Percentiles rank a stretch among this genome's conserved stretches.
Conservation (phyloP, 2,113 vertebrate species). For the Apeltes quadracus region DNA sequence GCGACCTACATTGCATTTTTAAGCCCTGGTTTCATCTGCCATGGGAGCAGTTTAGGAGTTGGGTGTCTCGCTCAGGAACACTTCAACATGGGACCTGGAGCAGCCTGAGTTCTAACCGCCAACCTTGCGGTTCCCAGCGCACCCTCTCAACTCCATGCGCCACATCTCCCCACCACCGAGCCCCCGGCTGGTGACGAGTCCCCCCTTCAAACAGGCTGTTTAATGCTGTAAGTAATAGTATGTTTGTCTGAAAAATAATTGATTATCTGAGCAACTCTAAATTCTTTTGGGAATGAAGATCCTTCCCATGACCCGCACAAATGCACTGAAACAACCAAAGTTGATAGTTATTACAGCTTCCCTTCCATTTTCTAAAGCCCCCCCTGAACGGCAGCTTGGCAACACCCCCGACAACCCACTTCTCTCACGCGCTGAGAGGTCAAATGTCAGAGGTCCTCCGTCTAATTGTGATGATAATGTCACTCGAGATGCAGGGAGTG, state of each 20-base stretch:
- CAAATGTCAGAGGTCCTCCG: conserved; percentile 81
- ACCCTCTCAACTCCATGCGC: too few species aligned
- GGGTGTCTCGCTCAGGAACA: too few species aligned
- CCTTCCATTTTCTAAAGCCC: conserved; percentile 49
- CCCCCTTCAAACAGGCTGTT: conserved; percentile 77
- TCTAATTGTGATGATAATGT: conserved; percentile 88
- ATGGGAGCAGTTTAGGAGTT: too few species aligned
- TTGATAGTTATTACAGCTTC: conserved; percentile 58
- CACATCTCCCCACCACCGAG: too few species aligned
- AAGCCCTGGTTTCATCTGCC: too few species aligned
- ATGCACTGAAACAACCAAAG: neutral
- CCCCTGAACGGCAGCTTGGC: conserved; percentile 58
- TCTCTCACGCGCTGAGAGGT: conserved; percentile 75
- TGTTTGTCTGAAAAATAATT: conserved; percentile 9
- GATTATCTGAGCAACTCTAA: conserved; percentile 10
- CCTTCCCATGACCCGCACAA: neutral
- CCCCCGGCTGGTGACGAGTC: conserved; percentile 61
- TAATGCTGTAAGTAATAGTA: conserved; percentile 66
- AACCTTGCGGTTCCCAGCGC: too few species aligned
- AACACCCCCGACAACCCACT: conserved; percentile 53
- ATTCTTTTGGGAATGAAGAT: neutral
- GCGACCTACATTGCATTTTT: too few species aligned
- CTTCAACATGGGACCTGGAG: too few species aligned
- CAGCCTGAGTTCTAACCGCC: too few species aligned
- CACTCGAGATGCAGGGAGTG: conserved; percentile 71